These are phyloP conservation scores for Ceratina japonica DNA, from an alignment of 1,140 invertebrate genomes.

Conservation along the genomic window DNA sequence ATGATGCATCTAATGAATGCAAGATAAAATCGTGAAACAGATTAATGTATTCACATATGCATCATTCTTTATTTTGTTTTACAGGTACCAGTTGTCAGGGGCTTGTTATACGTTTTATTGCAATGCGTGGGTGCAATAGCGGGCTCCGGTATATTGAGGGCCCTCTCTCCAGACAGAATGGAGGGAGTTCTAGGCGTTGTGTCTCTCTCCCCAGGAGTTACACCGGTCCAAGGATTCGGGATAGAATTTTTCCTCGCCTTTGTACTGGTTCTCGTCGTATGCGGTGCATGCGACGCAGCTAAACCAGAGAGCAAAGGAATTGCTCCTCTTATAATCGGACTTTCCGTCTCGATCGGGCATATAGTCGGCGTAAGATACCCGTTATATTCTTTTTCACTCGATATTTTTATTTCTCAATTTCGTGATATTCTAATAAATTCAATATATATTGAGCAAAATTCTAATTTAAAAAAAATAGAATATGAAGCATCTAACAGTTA, in stretches of 20 bases:
- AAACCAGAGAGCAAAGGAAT: slow-evolving; percentile 88
- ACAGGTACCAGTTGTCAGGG: slow-evolving; percentile 83
- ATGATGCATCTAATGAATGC: background rate
- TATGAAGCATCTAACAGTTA: background rate
- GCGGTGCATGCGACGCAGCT: slow-evolving; percentile 89
- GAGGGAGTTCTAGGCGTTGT: slow-evolving; percentile 80
- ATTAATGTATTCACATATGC: background rate
- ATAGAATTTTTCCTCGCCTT: slow-evolving; percentile 95
- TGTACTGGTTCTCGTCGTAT: slow-evolving; percentile 92
- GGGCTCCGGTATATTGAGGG: slow-evolving; percentile 87
- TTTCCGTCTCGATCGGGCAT: slow-evolving; percentile 92
- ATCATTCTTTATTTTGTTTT: background rate
- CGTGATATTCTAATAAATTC: background rate
- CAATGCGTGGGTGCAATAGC: slow-evolving; percentile 92
- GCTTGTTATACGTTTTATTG: slow-evolving; percentile 89
- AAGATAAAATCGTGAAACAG: background rate
- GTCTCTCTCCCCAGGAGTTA: slow-evolving; percentile 82
- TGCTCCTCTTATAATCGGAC: slow-evolving; percentile 93
- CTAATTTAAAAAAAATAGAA: background rate
- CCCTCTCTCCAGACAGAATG: slow-evolving; percentile 71
- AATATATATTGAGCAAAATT: slow-evolving; percentile 1
- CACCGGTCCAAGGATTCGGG: slow-evolving; percentile 88
- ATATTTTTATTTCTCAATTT: background rate
- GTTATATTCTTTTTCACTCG: background rate
- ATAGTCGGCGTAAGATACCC: slow-evolving; percentile 86